Conservation (phyloP, 2,797 vertebrate genomes). For the Calcarius lapponicus region DNA sequence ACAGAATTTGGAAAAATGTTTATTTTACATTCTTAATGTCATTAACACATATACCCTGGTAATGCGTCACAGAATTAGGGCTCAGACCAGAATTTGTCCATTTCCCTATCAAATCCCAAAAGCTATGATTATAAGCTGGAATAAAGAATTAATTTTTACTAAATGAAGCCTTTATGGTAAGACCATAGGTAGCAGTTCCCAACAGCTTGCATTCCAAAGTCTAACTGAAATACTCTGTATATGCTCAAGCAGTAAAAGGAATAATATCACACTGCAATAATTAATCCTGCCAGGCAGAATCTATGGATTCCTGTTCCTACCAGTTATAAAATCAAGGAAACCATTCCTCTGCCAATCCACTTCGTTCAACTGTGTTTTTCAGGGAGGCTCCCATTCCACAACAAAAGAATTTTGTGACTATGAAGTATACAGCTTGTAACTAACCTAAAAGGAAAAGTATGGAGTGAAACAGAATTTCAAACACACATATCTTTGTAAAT, state of each 20-base stretch:
- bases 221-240: not conserved
- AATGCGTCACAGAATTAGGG: not conserved
- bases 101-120: not conserved
- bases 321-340: not conserved
- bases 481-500: not conserved
- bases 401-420: not conserved
- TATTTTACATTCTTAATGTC: not conserved
- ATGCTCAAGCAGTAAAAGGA: not conserved
- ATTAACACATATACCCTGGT: not conserved
- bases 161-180: not conserved
- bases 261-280: not conserved
- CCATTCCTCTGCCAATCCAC: not conserved
- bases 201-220: not conserved
- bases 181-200: not conserved
- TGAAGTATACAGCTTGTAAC: not conserved
- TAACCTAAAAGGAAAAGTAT: not conserved
- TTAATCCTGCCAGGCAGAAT: not conserved
- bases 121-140: not conserved
- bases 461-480: not conserved
- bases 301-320: not conserved
- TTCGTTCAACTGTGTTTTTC: not conserved
- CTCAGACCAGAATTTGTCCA: not conserved
- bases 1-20: not conserved
- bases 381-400: not conserved
- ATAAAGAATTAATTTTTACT: not conserved